Base-by-base conservation (phyloP, 2,888 invertebrate genomes). In the Opisthograptis luteolata region DNA sequence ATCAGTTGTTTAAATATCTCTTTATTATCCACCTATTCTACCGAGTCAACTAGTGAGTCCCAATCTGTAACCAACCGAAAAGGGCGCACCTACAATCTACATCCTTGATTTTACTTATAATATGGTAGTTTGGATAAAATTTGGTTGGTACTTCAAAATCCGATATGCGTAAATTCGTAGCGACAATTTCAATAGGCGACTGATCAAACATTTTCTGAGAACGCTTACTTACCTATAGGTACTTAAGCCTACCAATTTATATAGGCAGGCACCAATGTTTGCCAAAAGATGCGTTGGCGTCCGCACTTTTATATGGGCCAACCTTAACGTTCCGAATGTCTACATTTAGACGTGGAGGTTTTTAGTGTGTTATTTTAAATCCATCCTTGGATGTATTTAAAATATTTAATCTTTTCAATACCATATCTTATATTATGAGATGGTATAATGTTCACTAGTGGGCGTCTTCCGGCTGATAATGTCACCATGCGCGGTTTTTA, bases 281-380 rank as follows among this genome's bases (percentile, higher is more conserved):
- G 19, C 40, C 39, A 45, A 48, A 55, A 43, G 51, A 52, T 55
- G 52, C 58, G 39, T 43, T 37, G 50, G 36, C 52, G 55, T 37
- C 48, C 46, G 41, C 46, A 17, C 34, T 19, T 48, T 41, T 35
- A 48, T 45, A 14, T 30, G 50, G 15, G 30, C 28, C 24, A 25
- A 37, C 53, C 52, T 52, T 46, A 47, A 53, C 35, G 36, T 36
- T 40, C 35, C 17, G 31, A 35, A 51, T 45, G 46, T 40, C 48
- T 44, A 46, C 44, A 50, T 49, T 58, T 52, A 49, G 50, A 39
- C 27, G 35, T 43, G 41, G 30, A 34, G 48, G 34, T 20, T 41
- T 52, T 52, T 41, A 36, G 25, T 43, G 46, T 47, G 49, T 58
- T 52, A 50, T 13, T 34, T 22, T 28, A 46, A 36, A 41, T 36